Conservation (phyloP, 1,140 invertebrate genomes). For the Macrobrachium nipponense region DNA sequence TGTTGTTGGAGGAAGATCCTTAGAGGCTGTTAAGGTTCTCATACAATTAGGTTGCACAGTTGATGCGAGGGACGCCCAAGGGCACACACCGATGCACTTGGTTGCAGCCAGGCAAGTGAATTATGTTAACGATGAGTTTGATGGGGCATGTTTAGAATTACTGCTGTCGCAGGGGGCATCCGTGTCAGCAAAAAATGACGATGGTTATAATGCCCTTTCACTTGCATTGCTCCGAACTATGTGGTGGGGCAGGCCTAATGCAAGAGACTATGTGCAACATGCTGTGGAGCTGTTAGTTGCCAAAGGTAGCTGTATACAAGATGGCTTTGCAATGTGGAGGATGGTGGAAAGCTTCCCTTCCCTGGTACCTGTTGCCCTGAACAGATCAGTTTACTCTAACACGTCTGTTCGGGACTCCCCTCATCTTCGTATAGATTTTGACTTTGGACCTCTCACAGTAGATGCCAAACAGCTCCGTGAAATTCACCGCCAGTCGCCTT, state of each 20-base stretch:
- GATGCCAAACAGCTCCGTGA: slow-evolving; percentile 76
- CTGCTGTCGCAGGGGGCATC: slow-evolving; percentile 86
- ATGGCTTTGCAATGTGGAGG: slow-evolving; percentile 63
- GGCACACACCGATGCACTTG: slow-evolving; percentile 88
- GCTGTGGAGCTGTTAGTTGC: slow-evolving; percentile 55
- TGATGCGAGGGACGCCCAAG: slow-evolving; percentile 86
- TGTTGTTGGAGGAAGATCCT: slow-evolving; percentile 79
- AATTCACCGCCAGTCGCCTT: slow-evolving; percentile 76
- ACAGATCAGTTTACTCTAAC: slow-evolving; percentile 54
- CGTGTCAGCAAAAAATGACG: slow-evolving; percentile 84
- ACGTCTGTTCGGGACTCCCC: slow-evolving; percentile 59
- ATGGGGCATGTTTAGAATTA: slow-evolving; percentile 77
- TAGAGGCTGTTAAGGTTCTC: slow-evolving; percentile 50
- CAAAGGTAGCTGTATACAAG: slow-evolving; percentile 54
- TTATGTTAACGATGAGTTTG: slow-evolving; percentile 67
- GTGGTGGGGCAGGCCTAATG: slow-evolving; percentile 57
- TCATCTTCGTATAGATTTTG: slow-evolving; percentile 54
- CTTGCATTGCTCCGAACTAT: slow-evolving; percentile 52
- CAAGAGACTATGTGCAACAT: slow-evolving; percentile 56
- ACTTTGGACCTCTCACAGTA: slow-evolving; percentile 43
- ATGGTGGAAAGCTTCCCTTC: slow-evolving; percentile 63
- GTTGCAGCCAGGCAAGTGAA: slow-evolving; percentile 85
- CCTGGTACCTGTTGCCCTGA: slow-evolving; percentile 53
- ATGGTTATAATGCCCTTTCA: slow-evolving; percentile 70
- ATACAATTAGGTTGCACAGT: slow-evolving; percentile 79